Evolutionary conservation across 2,113 vertebrate species (phyloP).

Genomic region (Oreotragus oreotragus): DNA sequence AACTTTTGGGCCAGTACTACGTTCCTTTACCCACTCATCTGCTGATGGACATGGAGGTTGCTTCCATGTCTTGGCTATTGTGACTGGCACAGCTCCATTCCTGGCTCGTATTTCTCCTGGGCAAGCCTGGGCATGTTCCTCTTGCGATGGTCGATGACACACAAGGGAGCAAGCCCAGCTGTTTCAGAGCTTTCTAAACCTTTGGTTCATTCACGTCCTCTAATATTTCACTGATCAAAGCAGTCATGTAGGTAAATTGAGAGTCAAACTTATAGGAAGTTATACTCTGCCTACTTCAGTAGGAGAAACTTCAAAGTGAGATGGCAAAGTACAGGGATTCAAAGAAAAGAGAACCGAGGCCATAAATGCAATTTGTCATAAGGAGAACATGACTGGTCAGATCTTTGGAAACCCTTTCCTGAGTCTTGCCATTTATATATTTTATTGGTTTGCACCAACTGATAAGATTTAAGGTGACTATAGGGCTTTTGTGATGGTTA

Average conservation of each 20-base stretch:
- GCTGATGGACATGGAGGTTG: not conserved
- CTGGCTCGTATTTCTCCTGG: not conserved
- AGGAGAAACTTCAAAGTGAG: not conserved
- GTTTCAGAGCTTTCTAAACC: not conserved
- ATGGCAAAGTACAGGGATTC: not conserved
- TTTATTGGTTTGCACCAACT: not conserved
- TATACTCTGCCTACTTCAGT: not conserved
- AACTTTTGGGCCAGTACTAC: not conserved
- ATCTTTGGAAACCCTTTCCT: not conserved
- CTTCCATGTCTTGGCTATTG: not conserved
- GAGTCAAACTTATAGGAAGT: not conserved
- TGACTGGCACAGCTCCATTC: too few species aligned
- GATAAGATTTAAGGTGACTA: not conserved
- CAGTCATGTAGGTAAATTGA: not conserved
- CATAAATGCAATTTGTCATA: not conserved
- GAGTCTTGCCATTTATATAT: not conserved
- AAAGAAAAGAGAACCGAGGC: not conserved
- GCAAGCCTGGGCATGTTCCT: not conserved
- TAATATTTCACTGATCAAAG: not conserved
- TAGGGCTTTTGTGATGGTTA: not conserved
- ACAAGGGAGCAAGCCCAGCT: not conserved
- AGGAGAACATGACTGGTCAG: not conserved
- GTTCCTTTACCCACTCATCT: not conserved
- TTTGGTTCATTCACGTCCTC: not conserved
- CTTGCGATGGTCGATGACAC: not conserved